A percentile compares a stretch with the other conserved stretches of the same genome.
phyloP scores from a whole-genome alignment of 2,797 vertebrate genomes.

The Morus bassanus region DNA sequence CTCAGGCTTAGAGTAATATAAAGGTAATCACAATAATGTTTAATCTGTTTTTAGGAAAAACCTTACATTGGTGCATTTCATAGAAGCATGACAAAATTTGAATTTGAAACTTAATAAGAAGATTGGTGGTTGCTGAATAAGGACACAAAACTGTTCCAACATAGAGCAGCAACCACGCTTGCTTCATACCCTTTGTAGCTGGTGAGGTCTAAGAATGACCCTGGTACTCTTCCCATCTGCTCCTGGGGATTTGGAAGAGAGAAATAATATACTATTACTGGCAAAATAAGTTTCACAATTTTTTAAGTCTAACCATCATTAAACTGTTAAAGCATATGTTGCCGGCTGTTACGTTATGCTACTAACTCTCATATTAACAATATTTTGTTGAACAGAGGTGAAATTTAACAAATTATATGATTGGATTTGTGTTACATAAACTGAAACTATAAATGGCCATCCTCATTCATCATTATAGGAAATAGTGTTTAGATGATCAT shows the following conservation, averaged over 20 bases:
- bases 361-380: not conserved
- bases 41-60: constrained; percentile 35
- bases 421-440: not conserved
- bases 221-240: not conserved
- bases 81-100: not conserved
- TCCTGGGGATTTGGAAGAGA: not conserved
- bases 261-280: not conserved
- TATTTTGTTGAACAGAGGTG: not conserved
- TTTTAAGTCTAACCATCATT: not conserved
- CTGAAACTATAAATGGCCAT: not conserved
- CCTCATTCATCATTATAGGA: not conserved
- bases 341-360: not conserved
- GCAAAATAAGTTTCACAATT: not conserved
- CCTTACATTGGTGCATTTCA: not conserved
- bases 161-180: not conserved
- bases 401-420: not conserved
- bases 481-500: not conserved
- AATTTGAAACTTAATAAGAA: not conserved
- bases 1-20: constrained; percentile 15
- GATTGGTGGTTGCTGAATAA: not conserved
- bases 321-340: not conserved
- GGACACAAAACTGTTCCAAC: not conserved
- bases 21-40: not conserved
- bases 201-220: not conserved
- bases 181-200: not conserved